Conservation (phyloP, 2,113 vertebrate species). For the Thamnaconus septentrionalis region DNA sequence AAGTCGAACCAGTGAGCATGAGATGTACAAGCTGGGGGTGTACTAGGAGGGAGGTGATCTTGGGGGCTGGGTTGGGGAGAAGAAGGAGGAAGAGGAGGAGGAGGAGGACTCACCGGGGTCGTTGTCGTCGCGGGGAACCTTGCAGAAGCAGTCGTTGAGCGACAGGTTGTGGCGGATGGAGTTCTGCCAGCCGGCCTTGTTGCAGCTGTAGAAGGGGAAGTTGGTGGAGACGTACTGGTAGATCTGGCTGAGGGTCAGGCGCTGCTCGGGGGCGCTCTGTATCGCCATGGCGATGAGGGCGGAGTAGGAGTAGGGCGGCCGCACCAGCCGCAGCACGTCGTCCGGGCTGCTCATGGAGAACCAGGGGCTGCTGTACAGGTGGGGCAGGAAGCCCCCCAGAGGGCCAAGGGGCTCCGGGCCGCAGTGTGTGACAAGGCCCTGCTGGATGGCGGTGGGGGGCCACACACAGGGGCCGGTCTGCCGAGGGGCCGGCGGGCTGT, state of each 20-base stretch:
- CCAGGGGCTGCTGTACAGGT: constrained; percentile 78
- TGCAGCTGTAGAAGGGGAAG: constrained; percentile 94
- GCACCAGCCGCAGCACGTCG: constrained; percentile 86
- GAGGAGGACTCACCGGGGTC: constrained; percentile 82
- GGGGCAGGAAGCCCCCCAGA: constrained; percentile 72
- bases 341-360: constrained; percentile 83
- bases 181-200: constrained; percentile 93
- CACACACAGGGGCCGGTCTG: constrained; percentile 77
- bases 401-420: constrained; percentile 45
- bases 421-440: constrained; percentile 75
- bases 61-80: no score
- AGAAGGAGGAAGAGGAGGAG: neutral
- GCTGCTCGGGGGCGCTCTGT: constrained; percentile 83
- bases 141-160: constrained; percentile 91
- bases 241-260: constrained; percentile 94
- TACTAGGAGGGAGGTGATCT: no score
- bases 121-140: constrained; percentile 85
- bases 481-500: constrained; percentile 79
- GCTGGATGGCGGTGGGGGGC: constrained; percentile 38
- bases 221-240: constrained; percentile 92
- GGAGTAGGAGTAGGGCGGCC: constrained; percentile 95
- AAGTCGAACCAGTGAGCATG: neutral
- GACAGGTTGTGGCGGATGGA: constrained; percentile 90
- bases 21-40: neutral
- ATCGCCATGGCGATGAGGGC: constrained; percentile 98